phyloP scores from a whole-genome alignment of 2,888 invertebrate genomes.

The Lottia scabra region DNA sequence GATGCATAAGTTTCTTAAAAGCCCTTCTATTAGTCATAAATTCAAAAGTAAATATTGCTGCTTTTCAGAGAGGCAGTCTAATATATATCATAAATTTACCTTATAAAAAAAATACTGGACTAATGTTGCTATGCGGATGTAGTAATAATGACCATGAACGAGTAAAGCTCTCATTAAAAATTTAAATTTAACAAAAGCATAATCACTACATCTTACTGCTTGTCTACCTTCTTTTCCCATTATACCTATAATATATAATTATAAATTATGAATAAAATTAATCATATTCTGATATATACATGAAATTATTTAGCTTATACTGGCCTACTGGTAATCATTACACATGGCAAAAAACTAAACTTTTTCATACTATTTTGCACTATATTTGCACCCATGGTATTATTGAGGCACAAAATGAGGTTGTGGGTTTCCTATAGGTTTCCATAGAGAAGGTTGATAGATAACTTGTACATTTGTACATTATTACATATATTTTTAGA shows the following conservation, averaged over 20 bases:
- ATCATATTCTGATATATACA: no score
- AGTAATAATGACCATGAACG: constrained; percentile 88
- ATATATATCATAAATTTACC: constrained; percentile 45
- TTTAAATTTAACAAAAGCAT: constrained; percentile 85
- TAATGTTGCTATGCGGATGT: constrained; percentile 79
- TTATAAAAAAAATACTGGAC: constrained; percentile 90
- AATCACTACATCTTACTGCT: constrained; percentile 82
- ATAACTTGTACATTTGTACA: no score
- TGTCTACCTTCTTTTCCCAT: constrained; percentile 76
- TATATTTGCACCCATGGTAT: no score
- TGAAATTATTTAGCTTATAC: not conserved
- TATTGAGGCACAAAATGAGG: not conserved
- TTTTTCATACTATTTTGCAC: no score
- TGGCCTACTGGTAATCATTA: no score
- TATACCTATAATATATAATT: constrained; percentile 65
- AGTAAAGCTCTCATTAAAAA: constrained; percentile 82
- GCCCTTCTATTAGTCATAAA: not conserved
- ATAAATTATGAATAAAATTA: no score
- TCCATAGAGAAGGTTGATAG: no score
- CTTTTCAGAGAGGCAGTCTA: no score
- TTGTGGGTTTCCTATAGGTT: not conserved
- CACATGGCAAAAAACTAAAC: no score
- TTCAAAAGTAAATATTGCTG: not conserved
- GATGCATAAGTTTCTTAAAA: no score
- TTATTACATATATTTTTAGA: no score